These are phyloP conservation scores for Agriopis marginaria DNA, from an alignment of 2,888 invertebrate species.

Conservation along the genomic window DNA sequence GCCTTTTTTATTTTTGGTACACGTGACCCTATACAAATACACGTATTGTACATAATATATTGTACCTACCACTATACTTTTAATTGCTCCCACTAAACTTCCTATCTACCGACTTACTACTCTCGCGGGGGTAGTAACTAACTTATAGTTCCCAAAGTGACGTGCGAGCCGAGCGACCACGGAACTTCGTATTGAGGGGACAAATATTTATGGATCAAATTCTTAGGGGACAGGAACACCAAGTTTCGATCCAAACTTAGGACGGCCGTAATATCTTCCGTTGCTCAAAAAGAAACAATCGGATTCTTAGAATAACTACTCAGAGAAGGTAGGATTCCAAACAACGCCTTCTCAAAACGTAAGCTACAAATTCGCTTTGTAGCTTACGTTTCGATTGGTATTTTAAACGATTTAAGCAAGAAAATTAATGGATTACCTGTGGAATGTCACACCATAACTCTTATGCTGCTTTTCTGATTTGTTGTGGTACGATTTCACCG, in stretches of 20 bases:
- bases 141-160: constrained; percentile 41
- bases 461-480: too few relatives aligned
- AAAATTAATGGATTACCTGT: too few relatives aligned
- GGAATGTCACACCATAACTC: too few relatives aligned
- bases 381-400: too few relatives aligned
- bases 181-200: constrained; percentile 26
- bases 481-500: too few relatives aligned
- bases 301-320: too few relatives aligned
- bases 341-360: too few relatives aligned
- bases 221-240: constrained; percentile 18
- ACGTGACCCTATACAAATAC: too few relatives aligned
- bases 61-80: constrained; percentile 33
- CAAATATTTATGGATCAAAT: constrained; percentile 36
- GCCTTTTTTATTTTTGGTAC: too few relatives aligned
- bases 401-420: too few relatives aligned
- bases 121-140: constrained; percentile 46
- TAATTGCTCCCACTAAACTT: constrained; percentile 49
- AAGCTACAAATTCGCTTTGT: too few relatives aligned
- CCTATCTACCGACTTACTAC: constrained; percentile 34
- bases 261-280: background rate
- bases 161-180: constrained; percentile 19
- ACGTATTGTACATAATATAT: background rate
- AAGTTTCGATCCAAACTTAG: constrained; percentile 19
- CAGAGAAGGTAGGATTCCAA: too few relatives aligned
- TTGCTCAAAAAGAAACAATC: background rate